Base-by-base conservation (phyloP, 2,797 vertebrate genomes). In the Crocidura indochinensis region DNA sequence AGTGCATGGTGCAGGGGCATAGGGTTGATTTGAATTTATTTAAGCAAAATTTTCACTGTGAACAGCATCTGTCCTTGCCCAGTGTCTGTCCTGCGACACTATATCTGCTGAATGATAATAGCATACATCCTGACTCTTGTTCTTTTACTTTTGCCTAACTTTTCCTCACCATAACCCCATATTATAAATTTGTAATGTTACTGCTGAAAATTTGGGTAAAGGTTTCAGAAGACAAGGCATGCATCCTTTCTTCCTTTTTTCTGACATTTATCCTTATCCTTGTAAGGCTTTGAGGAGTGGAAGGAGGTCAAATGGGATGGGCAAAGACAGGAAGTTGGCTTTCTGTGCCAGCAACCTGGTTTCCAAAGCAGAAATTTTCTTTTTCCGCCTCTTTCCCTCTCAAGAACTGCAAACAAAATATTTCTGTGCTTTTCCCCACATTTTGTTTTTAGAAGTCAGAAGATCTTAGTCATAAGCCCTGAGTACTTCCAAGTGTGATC, bases 311-410 rank as follows among this genome's bases (percentile, higher is more conserved):
- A 44, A 1, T 5, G 22, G 12, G 8, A 1, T 2, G 27, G 46
- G 14, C 53, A 68, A 24, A 56, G 49, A 72, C 0, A 10, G n/a
- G 82, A 82, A 29, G 7, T 20, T 83, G 19, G 9, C 53, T 68
- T 38, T 80, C 67, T 60, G 49, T 24, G 27, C 76, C 31, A 31
- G 22, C 20, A 8, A 56, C 29, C 27, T 27, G 29, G 64, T 73
- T 77, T 83, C 65, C 22, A 84, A 73, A n/a, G 69, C 84, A 80
- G 78, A 74, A 67, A 51, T 26, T 38, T n/a, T 9, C 49, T 44
- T 38, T 26, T 62, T 44, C 27, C 49, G 7, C 31, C 24, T 56
- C 44, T 5, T 3, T 72, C 46, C 10, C 15, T 74, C 44, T 75
- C 6, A 87, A 71, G 31, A 68, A 49, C 64, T 72, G 17, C 51